Percentiles rank a stretch among this genome's conserved stretches.
Conservation (phyloP, 1,140 invertebrate species). For the Cheumatopsyche charites region DNA sequence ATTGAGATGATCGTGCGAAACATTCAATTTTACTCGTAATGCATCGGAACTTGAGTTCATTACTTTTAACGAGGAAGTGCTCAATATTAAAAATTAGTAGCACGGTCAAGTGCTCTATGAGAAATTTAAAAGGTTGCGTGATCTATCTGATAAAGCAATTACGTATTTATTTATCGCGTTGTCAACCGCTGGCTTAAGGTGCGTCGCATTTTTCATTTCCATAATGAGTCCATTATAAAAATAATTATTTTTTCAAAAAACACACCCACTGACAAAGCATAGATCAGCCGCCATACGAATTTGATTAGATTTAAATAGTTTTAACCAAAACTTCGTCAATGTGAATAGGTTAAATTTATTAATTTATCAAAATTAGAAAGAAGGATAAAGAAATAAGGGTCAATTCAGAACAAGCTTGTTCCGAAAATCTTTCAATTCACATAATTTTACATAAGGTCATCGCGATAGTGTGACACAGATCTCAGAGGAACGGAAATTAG, state of each 20-base stretch:
- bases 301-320: too few relatives aligned
- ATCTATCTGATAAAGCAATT: constrained; percentile 36
- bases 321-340: too few relatives aligned
- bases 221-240: too few relatives aligned
- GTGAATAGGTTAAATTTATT: too few relatives aligned
- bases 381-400: too few relatives aligned
- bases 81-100: constrained; percentile 40
- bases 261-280: too few relatives aligned
- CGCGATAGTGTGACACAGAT: too few relatives aligned
- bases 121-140: constrained; percentile 38
- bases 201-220: neutral
- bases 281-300: too few relatives aligned
- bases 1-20: constrained; percentile 3
- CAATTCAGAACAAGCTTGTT: too few relatives aligned
- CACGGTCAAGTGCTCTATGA: constrained; percentile 33
- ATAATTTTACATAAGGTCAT: neutral
- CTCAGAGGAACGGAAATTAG: constrained; percentile 1
- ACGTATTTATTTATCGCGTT: constrained; percentile 31
- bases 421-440: too few relatives aligned
- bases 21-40: constrained; percentile 16
- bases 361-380: too few relatives aligned
- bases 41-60: constrained; percentile 26
- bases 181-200: constrained; percentile 2
- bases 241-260: too few relatives aligned
- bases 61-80: constrained; percentile 34